Percentiles rank a stretch among this genome's conserved stretches.
These are phyloP conservation scores for Calameuta filiformis DNA, from an alignment of 2,888 invertebrate genomes.

Conservation along the genomic window DNA sequence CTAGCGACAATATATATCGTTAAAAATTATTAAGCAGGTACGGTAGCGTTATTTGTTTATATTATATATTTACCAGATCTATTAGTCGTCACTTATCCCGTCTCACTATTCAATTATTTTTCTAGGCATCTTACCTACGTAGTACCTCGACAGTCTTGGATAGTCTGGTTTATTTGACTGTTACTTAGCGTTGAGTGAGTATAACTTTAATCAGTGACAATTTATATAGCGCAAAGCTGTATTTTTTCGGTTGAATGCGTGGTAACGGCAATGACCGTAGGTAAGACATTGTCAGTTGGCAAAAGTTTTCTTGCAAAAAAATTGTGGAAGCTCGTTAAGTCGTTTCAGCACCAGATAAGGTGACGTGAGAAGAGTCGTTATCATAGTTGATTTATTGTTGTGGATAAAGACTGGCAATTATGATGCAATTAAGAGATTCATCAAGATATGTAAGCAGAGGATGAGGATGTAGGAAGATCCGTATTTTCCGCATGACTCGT, in stretches of 20 bases:
- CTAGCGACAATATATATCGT: background rate
- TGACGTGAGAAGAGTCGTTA: constrained; percentile 1
- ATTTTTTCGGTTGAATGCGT: background rate
- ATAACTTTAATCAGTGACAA: background rate
- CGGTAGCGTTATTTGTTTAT: background rate
- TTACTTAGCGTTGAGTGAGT: background rate
- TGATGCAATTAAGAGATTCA: constrained; percentile 1
- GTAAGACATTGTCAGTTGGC: background rate
- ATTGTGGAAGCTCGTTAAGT: background rate
- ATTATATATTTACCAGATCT: background rate
- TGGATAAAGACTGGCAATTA: constrained; percentile 3
- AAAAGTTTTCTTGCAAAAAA: background rate
- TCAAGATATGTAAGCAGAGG: background rate
- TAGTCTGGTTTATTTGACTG: background rate
- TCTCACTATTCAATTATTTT: background rate
- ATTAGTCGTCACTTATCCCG: background rate
- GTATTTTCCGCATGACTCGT: background rate
- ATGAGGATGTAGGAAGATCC: background rate
- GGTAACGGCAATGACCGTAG: background rate
- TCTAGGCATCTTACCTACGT: background rate
- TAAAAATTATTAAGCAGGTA: background rate
- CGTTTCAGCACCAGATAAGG: background rate
- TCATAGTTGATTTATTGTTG: background rate
- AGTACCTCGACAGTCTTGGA: background rate
- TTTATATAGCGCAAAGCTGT: background rate